Base-by-base conservation (phyloP, 2,113 vertebrate species). In the Rhodinocichla rosea region DNA sequence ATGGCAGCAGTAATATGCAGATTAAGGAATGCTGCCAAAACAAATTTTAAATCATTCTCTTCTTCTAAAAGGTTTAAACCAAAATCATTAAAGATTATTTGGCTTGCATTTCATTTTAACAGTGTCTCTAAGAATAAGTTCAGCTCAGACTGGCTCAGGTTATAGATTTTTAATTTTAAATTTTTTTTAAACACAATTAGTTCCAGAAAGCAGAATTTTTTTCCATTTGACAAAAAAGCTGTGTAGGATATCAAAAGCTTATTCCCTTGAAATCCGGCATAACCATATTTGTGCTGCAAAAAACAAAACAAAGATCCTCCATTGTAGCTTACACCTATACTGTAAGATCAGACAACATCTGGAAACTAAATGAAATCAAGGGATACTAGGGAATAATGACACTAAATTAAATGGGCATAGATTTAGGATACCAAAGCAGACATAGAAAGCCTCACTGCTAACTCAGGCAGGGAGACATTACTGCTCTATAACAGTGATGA, bases 21-120 rank as follows among this genome's bases (percentile, higher is more conserved):
- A 96, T 80, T 59, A 97, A 96, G 68, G 56, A 91, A 94, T 55
- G n/a, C 92, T 93, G 93, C 90, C 96, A 96, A 90, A 92, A 84
- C 60, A 90, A 77, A 91, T 94, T 96, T 78, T 76, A 89, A 83
- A 93, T 90, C 5, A 92, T 95, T 92, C 68, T 92, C 59, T 86
- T 95, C 67, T 79, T 89, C 40, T 57, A 71, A 84, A 87, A 87
- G 32, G n/a, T 87, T 96, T 90, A 87, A 96, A 75, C 23, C 63
- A 81, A 91, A 90, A 62, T 63, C 2, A 95, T 78, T 76, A 83
- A 82, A 95, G 96, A 86, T 37, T 87, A 92, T 94, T 86, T 86
- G 67, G 74, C 65, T 87, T 78, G 74, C 27, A 82, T 89, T 95
- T 89, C 56, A 91, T 87, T 3, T 2, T 86, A 75, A 37, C 42